phyloP scores from a whole-genome alignment of 1,140 invertebrate genomes.

The Berghia stephanieae region DNA sequence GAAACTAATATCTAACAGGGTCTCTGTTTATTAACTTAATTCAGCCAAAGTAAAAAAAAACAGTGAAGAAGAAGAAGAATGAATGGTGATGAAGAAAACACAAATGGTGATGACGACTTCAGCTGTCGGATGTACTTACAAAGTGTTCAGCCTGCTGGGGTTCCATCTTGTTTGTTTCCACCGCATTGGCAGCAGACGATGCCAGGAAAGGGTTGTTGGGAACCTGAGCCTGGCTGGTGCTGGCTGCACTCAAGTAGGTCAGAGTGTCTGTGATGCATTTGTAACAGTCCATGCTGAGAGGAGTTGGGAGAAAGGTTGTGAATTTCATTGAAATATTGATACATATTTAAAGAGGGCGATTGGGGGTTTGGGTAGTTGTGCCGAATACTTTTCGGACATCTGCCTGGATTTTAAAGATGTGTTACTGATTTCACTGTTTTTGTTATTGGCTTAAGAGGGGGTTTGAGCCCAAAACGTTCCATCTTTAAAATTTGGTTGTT shows the following conservation, averaged over 20 bases:
- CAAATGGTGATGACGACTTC: background rate
- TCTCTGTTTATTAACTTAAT: no score
- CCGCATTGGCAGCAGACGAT: conserved; percentile 62
- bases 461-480: no score
- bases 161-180: conserved; percentile 62
- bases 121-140: conserved; percentile 45
- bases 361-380: no score
- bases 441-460: no score
- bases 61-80: background rate
- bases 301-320: background rate
- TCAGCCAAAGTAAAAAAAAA: background rate
- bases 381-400: no score
- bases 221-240: conserved; percentile 66
- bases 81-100: background rate
- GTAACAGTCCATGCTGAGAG: conserved; percentile 84
- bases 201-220: conserved; percentile 67
- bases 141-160: conserved; percentile 63
- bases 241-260: conserved; percentile 80
- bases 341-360: no score
- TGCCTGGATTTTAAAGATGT: no score
- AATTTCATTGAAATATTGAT: background rate
- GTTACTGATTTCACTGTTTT: no score
- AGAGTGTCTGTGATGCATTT: conserved; percentile 84
- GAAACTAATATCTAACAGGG: no score
- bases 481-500: no score